Base-by-base conservation (phyloP, 2,888 invertebrate species). In the Liopterus haemorrhoidalis region DNA sequence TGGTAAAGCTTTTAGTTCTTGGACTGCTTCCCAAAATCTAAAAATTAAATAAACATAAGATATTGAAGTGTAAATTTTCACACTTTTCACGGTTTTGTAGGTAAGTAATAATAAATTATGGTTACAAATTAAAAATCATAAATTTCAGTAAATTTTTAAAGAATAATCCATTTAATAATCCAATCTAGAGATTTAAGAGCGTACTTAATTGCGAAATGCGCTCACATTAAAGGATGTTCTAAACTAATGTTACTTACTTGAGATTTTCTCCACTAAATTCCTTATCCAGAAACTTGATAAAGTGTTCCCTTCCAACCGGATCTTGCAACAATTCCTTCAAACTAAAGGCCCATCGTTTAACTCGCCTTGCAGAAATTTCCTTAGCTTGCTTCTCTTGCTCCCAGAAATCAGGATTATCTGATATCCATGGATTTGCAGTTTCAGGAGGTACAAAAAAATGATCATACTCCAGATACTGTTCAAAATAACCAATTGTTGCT, bases 231-330 rank as follows among this genome's bases (percentile, higher is more conserved):
- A 22, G 39, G 25, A 30, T n/a, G n/a, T n/a, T n/a, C n/a, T n/a
- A n/a, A n/a, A n/a, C n/a, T n/a, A n/a, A n/a, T n/a, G n/a, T n/a
- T 19, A 66, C 79, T 74, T 66, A 95, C 92, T 92, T 92, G 58
- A 99, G 79, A 73, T 99, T 99, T 76, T 99, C 99, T 33, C 92
- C 93, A 60, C 95, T 95, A 70, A 97, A 99, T 71, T 99, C 97
- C 68, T 97, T 99, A 63, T 91, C 90, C 35, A 99, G 78, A 70
- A 99, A 99, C 63, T 82, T 84, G 51, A 87, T 85, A 69, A 99
- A 96, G 69, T 97, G 96, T 41, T 99, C 97, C 54, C 88, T 76
- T 2, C 99, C 99, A 9, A 93, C 81, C n/a, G 90, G 82, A 75
- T 99, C 99, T 55, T 85, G 85, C 5, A 99, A 73, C 42, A 99